These are phyloP conservation scores for Perccottus glenii DNA, from an alignment of 2,113 vertebrate genomes.

Conservation along the genomic window DNA sequence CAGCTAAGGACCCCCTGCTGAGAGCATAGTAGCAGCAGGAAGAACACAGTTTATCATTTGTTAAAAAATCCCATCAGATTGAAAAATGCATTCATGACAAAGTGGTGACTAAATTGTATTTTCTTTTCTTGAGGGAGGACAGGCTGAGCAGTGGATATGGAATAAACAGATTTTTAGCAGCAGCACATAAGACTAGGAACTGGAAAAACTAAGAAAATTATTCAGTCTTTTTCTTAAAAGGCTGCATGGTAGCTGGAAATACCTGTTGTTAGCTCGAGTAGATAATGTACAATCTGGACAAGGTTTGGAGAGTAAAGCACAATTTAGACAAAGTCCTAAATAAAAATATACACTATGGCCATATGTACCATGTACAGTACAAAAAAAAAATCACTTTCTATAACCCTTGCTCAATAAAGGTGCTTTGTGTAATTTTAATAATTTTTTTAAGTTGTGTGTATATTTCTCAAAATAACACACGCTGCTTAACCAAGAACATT, in stretches of 20 bases:
- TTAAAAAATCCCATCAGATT: slow-evolving; percentile 57
- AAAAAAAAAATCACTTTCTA: too few species aligned
- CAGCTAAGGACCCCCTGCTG: slow-evolving; percentile 34
- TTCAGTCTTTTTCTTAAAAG: not conserved
- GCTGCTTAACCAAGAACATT: too few species aligned
- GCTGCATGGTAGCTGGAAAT: not conserved
- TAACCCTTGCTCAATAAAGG: too few species aligned
- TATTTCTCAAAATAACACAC: too few species aligned
- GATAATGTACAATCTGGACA: not conserved
- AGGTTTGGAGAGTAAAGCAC: not conserved
- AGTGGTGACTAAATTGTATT: slow-evolving; percentile 49
- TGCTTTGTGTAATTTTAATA: too few species aligned
- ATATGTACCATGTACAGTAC: too few species aligned
- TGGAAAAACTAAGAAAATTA: too few species aligned
- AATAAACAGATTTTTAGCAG: slow-evolving; percentile 39
- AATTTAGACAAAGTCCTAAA: too few species aligned
- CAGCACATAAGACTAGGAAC: slow-evolving; percentile 22
- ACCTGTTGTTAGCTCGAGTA: not conserved
- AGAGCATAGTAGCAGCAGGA: slow-evolving; percentile 26
- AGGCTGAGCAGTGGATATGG: slow-evolving; percentile 28
- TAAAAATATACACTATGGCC: too few species aligned
- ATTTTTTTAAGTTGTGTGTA: too few species aligned
- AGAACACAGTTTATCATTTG: slow-evolving; percentile 34
- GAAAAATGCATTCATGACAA: slow-evolving; percentile 61
- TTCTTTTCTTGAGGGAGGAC: slow-evolving; percentile 16